These are phyloP conservation scores for Himalopsyche kuldschensis DNA, from an alignment of 2,888 invertebrate genomes.

Conservation along the genomic window DNA sequence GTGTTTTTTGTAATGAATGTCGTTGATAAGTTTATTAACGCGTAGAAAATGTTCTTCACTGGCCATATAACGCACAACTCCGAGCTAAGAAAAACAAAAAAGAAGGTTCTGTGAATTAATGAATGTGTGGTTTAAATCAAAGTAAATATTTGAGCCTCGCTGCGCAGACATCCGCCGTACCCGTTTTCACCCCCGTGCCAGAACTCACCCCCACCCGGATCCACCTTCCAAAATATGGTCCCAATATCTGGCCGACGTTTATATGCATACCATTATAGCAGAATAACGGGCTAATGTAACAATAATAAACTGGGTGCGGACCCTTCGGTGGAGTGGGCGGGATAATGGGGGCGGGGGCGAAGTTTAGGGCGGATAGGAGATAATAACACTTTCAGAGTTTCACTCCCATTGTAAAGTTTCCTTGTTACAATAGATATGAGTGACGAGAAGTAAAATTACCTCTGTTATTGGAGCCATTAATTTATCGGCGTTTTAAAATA, in stretches of 20 bases:
- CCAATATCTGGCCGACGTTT: constrained; percentile 32
- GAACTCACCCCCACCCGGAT: neutral
- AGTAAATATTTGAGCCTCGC: neutral
- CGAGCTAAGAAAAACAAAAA: no score
- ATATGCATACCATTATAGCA: constrained; percentile 30
- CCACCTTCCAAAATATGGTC: constrained; percentile 29
- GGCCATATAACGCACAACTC: no score
- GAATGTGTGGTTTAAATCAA: neutral
- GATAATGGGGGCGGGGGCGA: neutral
- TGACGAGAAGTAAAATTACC: neutral
- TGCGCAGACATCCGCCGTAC: neutral
- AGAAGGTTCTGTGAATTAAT: no score
- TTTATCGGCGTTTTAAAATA: neutral
- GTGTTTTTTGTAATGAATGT: no score
- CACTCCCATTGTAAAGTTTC: neutral
- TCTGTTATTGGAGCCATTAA: neutral
- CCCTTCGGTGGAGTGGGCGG: neutral
- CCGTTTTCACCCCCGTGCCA: neutral
- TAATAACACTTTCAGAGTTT: neutral
- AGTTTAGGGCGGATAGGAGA: neutral
- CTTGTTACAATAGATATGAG: neutral
- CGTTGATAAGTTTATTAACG: no score
- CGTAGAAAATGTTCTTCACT: no score
- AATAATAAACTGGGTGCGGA: constrained; percentile 24
- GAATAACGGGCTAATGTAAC: constrained; percentile 30